phyloP scores from a whole-genome alignment of 2,797 vertebrate genomes.

The Potorous gilbertii region DNA sequence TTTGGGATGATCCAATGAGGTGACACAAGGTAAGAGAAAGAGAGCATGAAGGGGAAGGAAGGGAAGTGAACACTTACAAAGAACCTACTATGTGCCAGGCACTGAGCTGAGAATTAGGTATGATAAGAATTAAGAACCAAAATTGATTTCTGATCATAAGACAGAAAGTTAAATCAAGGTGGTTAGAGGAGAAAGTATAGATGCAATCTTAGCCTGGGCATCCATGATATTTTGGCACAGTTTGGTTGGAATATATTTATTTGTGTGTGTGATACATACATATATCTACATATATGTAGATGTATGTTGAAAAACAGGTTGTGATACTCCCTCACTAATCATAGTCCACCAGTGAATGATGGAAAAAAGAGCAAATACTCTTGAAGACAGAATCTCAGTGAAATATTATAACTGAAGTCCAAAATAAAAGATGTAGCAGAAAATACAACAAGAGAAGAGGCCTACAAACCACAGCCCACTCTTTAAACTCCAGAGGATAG shows the following conservation, averaged over 20 bases:
- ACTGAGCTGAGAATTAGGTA: background rate
- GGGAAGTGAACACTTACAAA: background rate
- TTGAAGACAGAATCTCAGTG: background rate
- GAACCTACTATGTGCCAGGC: background rate
- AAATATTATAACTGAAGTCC: background rate
- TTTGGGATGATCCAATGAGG: background rate
- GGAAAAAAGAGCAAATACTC: background rate
- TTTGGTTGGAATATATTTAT: background rate
- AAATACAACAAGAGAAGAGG: background rate
- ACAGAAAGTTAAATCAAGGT: background rate
- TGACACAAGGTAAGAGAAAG: background rate
- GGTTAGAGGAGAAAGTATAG: background rate
- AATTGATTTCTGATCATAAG: background rate
- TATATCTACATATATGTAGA: too few species aligned
- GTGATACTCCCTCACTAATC: background rate
- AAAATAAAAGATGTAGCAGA: background rate
- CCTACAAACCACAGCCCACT: background rate
- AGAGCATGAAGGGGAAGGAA: background rate
- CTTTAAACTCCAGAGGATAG: background rate
- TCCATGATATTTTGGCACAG: background rate
- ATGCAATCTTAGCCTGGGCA: background rate
- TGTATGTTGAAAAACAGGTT: background rate
- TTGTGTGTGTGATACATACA: too few species aligned
- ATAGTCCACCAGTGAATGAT: background rate
- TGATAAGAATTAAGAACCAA: background rate